Evolutionary conservation across 2,113 vertebrate genomes (phyloP).

Genomic region (Sorex fumeus): DNA sequence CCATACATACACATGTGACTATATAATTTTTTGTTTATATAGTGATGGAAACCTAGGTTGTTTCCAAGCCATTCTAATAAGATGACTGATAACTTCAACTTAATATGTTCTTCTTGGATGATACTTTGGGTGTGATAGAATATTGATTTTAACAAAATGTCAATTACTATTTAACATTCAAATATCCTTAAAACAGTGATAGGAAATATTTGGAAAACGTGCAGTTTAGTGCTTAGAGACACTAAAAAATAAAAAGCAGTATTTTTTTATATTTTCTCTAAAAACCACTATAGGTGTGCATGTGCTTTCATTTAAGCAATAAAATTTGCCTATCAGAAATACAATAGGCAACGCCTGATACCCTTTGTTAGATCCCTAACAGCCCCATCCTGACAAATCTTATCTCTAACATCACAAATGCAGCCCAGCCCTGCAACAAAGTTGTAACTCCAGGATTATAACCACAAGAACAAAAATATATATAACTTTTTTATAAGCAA

Average conservation of each 20-base stretch:
- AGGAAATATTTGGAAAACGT: background rate
- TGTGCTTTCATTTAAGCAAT: background rate
- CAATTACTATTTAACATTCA: constrained; percentile 9
- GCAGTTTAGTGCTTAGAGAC: background rate
- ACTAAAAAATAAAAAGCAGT: background rate
- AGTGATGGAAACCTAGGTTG: background rate
- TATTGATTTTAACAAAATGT: constrained; percentile 4
- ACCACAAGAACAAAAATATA: too few relatives aligned
- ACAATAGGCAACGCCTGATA: background rate
- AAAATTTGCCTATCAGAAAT: background rate
- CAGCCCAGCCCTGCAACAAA: too few relatives aligned
- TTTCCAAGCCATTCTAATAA: background rate
- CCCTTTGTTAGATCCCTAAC: too few relatives aligned
- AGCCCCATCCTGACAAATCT: too few relatives aligned
- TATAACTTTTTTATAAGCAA: background rate
- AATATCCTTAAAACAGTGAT: background rate
- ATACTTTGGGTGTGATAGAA: background rate
- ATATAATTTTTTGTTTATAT: too few relatives aligned
- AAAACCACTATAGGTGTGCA: background rate
- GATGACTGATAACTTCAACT: background rate
- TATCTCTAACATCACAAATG: too few relatives aligned
- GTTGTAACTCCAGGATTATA: too few relatives aligned
- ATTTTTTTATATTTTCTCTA: background rate
- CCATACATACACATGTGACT: too few relatives aligned
- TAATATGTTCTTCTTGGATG: background rate